Conservation (phyloP, 1,140 invertebrate genomes). For the Platorchestia sp. region DNA sequence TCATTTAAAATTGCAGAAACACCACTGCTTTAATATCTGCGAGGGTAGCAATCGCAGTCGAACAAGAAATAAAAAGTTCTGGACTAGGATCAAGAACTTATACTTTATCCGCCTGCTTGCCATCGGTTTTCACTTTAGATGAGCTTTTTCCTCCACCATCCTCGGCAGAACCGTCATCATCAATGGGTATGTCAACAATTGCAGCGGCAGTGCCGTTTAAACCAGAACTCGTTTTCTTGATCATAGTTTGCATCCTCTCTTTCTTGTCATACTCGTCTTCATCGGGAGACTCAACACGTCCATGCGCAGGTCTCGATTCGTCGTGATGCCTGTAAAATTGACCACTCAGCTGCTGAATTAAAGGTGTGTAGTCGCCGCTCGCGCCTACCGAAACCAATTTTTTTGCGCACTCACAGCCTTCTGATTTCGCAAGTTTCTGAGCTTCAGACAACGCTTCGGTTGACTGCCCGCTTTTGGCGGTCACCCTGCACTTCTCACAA, state of each 20-base stretch:
- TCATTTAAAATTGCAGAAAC: not conserved
- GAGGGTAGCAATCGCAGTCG: not conserved
- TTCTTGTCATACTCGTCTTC: constrained; percentile 38
- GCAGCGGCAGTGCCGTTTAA: not conserved
- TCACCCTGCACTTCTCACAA: constrained; percentile 34
- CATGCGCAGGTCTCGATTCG: not conserved
- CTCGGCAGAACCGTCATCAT: not conserved
- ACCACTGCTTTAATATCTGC: not conserved
- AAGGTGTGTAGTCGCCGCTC: constrained; percentile 38
- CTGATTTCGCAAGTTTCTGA: not conserved
- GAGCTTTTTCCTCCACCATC: not conserved
- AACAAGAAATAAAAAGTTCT: not conserved
- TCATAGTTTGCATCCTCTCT: constrained; percentile 37
- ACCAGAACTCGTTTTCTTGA: not conserved
- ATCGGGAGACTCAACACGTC: not conserved
- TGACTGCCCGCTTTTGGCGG: not conserved
- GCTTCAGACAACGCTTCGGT: not conserved
- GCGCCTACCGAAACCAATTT: constrained; percentile 47
- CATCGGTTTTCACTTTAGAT: not conserved
- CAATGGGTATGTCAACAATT: constrained; percentile 27
- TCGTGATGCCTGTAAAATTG: not conserved
- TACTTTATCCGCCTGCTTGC: not conserved
- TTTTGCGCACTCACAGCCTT: constrained; percentile 37
- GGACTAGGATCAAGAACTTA: not conserved
- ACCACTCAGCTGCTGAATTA: constrained; percentile 16